Percentiles rank a stretch among this genome's conserved stretches.
Evolutionary conservation across 2,113 vertebrate genomes (phyloP).

Genomic region (Pedionomus torquatus): DNA sequence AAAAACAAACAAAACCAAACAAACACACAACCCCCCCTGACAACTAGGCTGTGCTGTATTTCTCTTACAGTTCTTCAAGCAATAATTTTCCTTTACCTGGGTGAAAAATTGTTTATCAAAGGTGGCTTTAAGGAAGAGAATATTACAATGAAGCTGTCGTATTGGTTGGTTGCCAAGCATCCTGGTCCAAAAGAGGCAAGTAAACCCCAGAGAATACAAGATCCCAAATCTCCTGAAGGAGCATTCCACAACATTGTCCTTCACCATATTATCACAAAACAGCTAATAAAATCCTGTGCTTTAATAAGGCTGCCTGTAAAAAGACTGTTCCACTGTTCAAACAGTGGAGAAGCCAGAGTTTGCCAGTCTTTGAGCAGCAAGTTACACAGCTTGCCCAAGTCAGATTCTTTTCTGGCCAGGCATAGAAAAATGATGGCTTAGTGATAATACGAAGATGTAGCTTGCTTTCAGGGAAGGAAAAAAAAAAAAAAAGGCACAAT

Average conservation of each 20-base stretch:
- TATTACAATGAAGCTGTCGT: constrained; percentile 78
- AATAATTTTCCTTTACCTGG: constrained; percentile 60
- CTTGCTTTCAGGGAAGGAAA: neutral
- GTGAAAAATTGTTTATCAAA: constrained; percentile 81
- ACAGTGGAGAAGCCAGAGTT: constrained; percentile 46
- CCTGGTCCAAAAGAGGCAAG: neutral
- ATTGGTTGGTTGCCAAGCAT: constrained; percentile 80
- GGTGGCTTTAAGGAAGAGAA: constrained; percentile 79
- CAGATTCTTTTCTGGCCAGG: neutral
- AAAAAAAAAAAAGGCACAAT: neutral
- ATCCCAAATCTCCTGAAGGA: constrained; percentile 46
- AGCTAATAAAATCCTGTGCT: constrained; percentile 75
- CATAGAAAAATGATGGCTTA: neutral
- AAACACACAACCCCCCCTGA: neutral
- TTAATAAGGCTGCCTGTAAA: constrained; percentile 63
- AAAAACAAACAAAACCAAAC: neutral
- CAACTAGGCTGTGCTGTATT: constrained; percentile 66
- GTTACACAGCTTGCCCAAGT: constrained; percentile 36
- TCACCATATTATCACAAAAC: constrained; percentile 65
- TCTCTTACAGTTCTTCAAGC: constrained; percentile 76
- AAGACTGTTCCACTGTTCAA: constrained; percentile 52
- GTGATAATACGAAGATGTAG: neutral
- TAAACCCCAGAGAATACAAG: constrained; percentile 7
- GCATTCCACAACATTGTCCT: constrained; percentile 60
- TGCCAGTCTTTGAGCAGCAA: constrained; percentile 34